Evolutionary conservation across 2,888 invertebrate species (phyloP).

Genomic region (Seira musarum): DNA sequence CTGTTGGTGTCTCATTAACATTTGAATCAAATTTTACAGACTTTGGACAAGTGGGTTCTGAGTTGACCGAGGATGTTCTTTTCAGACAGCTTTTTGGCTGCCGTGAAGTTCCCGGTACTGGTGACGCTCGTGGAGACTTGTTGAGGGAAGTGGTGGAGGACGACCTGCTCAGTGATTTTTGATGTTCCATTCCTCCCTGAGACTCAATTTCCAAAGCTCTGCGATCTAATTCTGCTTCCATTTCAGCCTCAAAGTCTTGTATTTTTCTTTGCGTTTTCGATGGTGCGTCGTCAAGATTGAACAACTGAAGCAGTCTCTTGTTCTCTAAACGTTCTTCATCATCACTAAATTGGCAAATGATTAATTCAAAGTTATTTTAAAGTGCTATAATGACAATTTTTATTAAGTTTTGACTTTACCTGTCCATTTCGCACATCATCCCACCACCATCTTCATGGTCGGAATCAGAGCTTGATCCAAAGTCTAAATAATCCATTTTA

Average conservation of each 20-base stretch:
- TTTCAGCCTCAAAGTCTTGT: constrained; percentile 71
- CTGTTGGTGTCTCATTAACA: neutral
- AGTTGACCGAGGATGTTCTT: constrained; percentile 16
- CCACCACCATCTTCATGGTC: constrained; percentile 56
- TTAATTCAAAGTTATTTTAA: no score
- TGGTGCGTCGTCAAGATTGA: constrained; percentile 48
- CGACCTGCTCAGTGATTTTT: constrained; percentile 61
- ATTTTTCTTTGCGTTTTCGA: constrained; percentile 62
- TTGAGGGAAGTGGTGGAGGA: constrained; percentile 66
- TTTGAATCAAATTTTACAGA: constrained; percentile 55
- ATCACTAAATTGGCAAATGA: constrained; percentile 58
- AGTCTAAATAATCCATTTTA: constrained; percentile 64
- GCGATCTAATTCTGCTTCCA: constrained; percentile 70
- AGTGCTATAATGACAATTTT: no score
- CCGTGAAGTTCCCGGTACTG: constrained; percentile 20
- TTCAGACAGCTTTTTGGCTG: constrained; percentile 25
- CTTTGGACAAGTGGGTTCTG: no score
- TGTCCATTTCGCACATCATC: constrained; percentile 49
- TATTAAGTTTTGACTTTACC: no score
- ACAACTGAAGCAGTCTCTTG: constrained; percentile 58
- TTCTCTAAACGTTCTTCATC: constrained; percentile 66
- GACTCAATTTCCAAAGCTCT: constrained; percentile 65
- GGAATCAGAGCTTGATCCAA: constrained; percentile 63
- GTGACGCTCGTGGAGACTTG: constrained; percentile 20
- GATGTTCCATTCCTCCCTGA: constrained; percentile 67